Evolutionary conservation across 1,140 invertebrate genomes (phyloP), one percentile per base, ranked within the genome.

Genomic region (Drosophila ambigua): DNA sequence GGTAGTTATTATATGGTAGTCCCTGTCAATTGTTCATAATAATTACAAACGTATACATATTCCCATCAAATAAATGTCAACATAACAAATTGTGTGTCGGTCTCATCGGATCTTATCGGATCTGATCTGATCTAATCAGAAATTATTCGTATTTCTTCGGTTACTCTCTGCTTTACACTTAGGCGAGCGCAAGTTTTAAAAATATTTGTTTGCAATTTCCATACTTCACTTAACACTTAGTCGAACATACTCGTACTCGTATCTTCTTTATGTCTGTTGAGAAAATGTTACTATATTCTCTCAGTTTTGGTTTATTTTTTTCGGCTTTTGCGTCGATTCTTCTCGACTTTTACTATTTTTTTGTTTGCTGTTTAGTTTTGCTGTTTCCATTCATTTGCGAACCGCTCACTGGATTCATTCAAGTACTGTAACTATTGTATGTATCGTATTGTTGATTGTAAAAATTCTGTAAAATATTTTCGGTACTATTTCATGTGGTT

Each of bases 21-120:
- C 88, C 87, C 89, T 90, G 84, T 82, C 88, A 89, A 83, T 89
- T 76, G 84, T 90, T 89, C 28, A 87, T 88, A 87, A 81, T 78
- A 59, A 87, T 85, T 82, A 76, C 62, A 83, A 72, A 77, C 57
- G 45, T 45, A 13, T 39, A 39, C 35, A 62, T 55, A 48, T 44
- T 57, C 26, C 52, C 39, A 58, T 67, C 43, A 81, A 87, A 87
- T 73, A 66, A 87, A 83, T 88, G 55, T 62, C 60, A 88, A 87
- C 75, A 61, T 79, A 88, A 88, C 83, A 79, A 88, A 88, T 79
- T 72, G 60, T 72, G 58, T 76, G 15, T 68, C 46, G 31, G 55
- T 66, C 20, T 20, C 20, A 20, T 24, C 23, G 23, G 20, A 15
- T 24, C 24, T 31, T 58, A 60, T 75, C 51, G 51, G 43, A 60